phyloP scores from a whole-genome alignment of 1,140 invertebrate genomes.

The Harlomillsia oculata region DNA sequence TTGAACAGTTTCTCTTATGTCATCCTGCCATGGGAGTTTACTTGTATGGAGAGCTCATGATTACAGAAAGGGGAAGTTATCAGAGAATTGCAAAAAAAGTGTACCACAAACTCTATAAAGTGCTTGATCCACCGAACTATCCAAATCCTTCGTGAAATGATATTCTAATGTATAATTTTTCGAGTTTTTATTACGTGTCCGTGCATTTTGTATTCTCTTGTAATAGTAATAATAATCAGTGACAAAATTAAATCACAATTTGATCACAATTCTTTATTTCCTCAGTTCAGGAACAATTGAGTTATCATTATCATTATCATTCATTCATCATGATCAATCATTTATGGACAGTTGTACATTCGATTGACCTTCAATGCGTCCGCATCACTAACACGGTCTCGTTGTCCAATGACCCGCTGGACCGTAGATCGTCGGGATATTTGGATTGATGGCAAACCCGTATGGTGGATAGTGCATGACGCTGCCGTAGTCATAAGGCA shows the following conservation, averaged over 20 bases:
- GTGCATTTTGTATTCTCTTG: too few species aligned
- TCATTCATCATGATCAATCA: too few species aligned
- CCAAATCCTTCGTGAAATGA: conserved; percentile 12
- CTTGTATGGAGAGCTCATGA: conserved; percentile 38
- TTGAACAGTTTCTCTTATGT: conserved; percentile 37
- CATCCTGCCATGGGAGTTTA: conserved; percentile 39
- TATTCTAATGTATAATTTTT: conserved; percentile 16
- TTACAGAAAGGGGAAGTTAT: conserved; percentile 29
- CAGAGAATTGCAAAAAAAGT: conserved; percentile 26
- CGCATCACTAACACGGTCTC: conserved; percentile 56
- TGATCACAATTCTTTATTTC: too few species aligned
- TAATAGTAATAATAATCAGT: too few species aligned
- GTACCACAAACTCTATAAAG: conserved; percentile 8
- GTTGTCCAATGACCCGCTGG: conserved; percentile 47
- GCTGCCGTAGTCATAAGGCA: conserved; percentile 25
- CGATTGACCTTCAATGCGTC: conserved; percentile 60
- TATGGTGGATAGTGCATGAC: conserved; percentile 35
- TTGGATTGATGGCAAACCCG: conserved; percentile 28
- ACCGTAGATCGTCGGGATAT: conserved; percentile 18
- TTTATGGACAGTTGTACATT: conserved; percentile 63
- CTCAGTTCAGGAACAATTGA: too few species aligned
- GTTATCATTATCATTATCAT: too few species aligned
- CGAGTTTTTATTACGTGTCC: too few species aligned
- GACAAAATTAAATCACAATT: too few species aligned
- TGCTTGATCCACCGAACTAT: conserved; percentile 22